phyloP scores from a whole-genome alignment of 1,140 invertebrate species.

The Trichomalopsis sarcophagae region DNA sequence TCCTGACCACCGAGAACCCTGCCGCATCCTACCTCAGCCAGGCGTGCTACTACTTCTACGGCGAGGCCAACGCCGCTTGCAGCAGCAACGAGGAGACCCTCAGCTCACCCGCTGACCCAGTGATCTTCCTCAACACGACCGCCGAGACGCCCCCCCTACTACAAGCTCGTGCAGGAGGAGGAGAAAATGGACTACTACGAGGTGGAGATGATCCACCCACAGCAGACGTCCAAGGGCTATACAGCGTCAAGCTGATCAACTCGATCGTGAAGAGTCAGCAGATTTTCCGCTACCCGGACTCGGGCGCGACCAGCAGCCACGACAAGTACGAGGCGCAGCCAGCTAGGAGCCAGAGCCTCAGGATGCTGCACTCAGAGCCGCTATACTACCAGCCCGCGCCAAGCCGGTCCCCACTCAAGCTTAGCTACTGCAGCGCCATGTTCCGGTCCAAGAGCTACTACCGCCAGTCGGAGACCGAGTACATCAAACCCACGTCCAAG shows the following conservation, averaged over 20 bases:
- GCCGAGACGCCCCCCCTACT: slow-evolving; percentile 61
- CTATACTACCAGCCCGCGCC: slow-evolving; percentile 68
- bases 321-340: slow-evolving; percentile 48
- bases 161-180: slow-evolving; percentile 49
- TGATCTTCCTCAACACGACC: slow-evolving; percentile 66
- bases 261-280: slow-evolving; percentile 62
- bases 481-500: slow-evolving; percentile 66
- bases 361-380: slow-evolving; percentile 64
- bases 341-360: slow-evolving; percentile 56
- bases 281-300: slow-evolving; percentile 60
- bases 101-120: slow-evolving; percentile 45
- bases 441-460: slow-evolving; percentile 58
- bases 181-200: slow-evolving; percentile 65
- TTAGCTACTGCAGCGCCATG: slow-evolving; percentile 71
- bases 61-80: slow-evolving; percentile 69
- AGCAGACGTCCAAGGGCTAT: slow-evolving; percentile 57
- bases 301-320: slow-evolving; percentile 34
- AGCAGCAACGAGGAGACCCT: slow-evolving; percentile 62
- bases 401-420: slow-evolving; percentile 61
- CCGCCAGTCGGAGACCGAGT: slow-evolving; percentile 56
- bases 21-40: slow-evolving; percentile 54
- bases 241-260: slow-evolving; percentile 63
- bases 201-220: slow-evolving; percentile 59
- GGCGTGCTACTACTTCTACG: slow-evolving; percentile 72
- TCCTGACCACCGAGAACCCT: slow-evolving; percentile 58